Evolutionary conservation across 2,797 vertebrate genomes (phyloP).

Genomic region (Glossophaga mutica): DNA sequence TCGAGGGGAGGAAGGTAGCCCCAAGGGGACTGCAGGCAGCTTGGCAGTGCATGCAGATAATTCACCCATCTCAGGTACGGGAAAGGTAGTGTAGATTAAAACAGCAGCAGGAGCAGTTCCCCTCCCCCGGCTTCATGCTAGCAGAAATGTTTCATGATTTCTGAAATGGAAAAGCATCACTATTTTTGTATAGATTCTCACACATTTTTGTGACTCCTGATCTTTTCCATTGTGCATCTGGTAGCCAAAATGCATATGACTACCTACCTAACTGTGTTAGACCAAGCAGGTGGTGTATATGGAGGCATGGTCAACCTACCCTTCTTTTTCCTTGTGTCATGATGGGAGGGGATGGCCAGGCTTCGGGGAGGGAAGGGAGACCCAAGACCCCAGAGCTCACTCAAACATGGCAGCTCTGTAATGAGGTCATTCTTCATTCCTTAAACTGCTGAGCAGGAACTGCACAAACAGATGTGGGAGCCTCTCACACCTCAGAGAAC

Average conservation of each 20-base stretch:
- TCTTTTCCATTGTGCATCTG: slow-evolving; percentile 53
- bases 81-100: background rate
- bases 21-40: background rate
- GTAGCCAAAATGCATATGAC: background rate
- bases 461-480: slow-evolving; percentile 73
- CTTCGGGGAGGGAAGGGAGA: slow-evolving; percentile 72
- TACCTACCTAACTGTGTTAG: background rate
- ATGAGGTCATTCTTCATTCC: slow-evolving; percentile 83
- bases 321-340: slow-evolving; percentile 68
- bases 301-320: slow-evolving; percentile 72
- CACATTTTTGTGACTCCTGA: slow-evolving; percentile 59
- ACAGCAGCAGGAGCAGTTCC: background rate
- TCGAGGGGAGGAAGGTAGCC: background rate
- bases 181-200: background rate
- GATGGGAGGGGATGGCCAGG: slow-evolving; percentile 68
- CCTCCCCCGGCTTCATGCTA: background rate
- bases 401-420: slow-evolving; percentile 80
- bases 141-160: background rate
- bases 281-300: slow-evolving; percentile 59
- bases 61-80: background rate
- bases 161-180: background rate
- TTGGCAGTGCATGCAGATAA: background rate
- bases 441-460: slow-evolving; percentile 81
- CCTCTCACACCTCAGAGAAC: background rate
- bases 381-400: slow-evolving; percentile 73